Conservation (phyloP, 2,888 invertebrate species). For the Cephus spinipes region DNA sequence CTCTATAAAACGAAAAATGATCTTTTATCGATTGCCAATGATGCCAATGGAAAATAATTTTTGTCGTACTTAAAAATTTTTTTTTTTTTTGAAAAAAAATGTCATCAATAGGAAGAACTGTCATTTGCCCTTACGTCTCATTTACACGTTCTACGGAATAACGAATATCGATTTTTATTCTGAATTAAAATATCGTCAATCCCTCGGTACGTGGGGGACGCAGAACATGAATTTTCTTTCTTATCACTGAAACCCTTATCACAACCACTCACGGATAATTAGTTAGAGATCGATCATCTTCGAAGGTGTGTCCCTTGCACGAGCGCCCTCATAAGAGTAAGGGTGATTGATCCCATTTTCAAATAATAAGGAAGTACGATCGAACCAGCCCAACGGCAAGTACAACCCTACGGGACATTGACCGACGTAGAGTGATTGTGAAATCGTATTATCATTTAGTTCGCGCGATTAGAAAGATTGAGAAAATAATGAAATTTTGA, state of each 20-base stretch:
- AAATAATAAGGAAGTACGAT: background rate
- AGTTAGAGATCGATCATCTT: background rate
- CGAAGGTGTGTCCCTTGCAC: background rate
- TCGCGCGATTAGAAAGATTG: background rate
- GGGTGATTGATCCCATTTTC: background rate
- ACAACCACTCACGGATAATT: background rate
- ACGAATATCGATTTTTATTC: background rate
- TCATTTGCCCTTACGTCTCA: background rate
- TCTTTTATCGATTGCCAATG: background rate
- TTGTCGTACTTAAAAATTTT: background rate
- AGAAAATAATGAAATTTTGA: background rate
- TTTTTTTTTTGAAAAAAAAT: background rate
- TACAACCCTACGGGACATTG: too few relatives aligned
- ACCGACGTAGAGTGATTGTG: background rate
- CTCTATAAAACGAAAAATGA: background rate
- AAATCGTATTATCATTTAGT: background rate
- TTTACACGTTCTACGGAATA: background rate
- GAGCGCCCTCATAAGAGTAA: background rate
- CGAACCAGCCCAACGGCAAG: background rate
- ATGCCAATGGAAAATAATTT: background rate
- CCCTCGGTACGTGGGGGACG: background rate
- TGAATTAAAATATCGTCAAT: background rate
- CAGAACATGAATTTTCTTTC: background rate
- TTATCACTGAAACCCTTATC: background rate
- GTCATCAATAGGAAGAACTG: background rate